Evolutionary conservation across 2,797 vertebrate species (phyloP).

Genomic region (Pterois miles): DNA sequence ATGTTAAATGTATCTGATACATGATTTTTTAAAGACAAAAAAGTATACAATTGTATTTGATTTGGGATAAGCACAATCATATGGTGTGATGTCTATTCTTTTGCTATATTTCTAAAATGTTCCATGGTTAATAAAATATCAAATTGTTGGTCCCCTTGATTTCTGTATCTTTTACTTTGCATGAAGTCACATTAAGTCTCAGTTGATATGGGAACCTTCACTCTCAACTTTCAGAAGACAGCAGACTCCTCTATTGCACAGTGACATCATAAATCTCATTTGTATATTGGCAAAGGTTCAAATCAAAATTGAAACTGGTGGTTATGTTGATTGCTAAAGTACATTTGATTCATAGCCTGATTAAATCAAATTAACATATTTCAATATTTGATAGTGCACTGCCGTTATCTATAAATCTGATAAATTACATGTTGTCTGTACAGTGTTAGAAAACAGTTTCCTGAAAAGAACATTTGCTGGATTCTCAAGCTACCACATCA

Average conservation of each 20-base stretch:
- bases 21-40: neutral
- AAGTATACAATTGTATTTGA: neutral
- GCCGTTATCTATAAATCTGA: neutral
- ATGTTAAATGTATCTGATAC: conserved; percentile 27
- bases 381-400: neutral
- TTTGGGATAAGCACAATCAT: conserved; percentile 11
- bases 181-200: neutral
- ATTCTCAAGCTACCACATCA: neutral
- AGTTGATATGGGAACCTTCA: neutral
- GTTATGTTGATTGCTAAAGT: neutral
- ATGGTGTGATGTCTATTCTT: neutral
- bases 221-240: conserved; percentile 1
- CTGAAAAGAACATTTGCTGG: neutral
- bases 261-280: neutral
- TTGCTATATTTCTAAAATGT: conserved; percentile 8
- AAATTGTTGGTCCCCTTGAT: neutral
- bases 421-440: neutral
- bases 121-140: conserved; percentile 51
- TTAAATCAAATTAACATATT: conserved; percentile 5
- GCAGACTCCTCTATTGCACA: neutral
- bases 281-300: neutral
- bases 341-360: neutral
- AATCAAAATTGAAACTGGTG: neutral
- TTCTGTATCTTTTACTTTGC: neutral
- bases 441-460: neutral